A percentile compares a stretch with the other conserved stretches of the same genome.
Evolutionary conservation across 2,797 vertebrate species (phyloP).

Genomic region (Sebastiscus tertius): DNA sequence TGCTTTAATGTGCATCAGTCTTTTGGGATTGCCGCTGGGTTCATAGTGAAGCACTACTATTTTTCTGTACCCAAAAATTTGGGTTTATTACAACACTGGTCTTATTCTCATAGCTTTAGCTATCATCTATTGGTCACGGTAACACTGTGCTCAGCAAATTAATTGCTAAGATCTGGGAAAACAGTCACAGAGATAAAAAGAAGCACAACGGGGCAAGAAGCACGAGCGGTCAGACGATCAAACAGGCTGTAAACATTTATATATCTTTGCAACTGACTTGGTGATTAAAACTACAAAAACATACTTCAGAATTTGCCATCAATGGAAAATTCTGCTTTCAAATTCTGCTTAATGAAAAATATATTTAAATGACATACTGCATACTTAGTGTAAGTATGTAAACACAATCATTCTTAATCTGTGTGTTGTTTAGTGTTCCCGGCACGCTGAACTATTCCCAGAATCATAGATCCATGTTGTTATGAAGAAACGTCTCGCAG

Average conservation of each 20-base stretch:
- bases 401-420: background rate
- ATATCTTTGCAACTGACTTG: background rate
- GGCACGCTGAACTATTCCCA: no score
- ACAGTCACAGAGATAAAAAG: no score
- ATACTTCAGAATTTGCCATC: background rate
- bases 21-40: background rate
- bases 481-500: no score
- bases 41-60: background rate
- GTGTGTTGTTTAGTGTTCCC: no score
- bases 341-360: background rate
- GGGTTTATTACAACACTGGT: background rate
- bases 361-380: background rate
- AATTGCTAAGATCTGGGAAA: no score
- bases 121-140: background rate
- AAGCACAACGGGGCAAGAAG: no score
- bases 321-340: background rate
- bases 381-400: background rate
- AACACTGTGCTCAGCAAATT: background rate
- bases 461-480: no score
- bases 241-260: background rate
- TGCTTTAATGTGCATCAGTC: slow-evolving; percentile 11
- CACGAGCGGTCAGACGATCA: background rate
- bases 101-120: background rate
- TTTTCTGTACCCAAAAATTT: background rate
- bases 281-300: background rate